phyloP scores from a whole-genome alignment of 1,140 invertebrate species.

The Drosophila malerkotliana region DNA sequence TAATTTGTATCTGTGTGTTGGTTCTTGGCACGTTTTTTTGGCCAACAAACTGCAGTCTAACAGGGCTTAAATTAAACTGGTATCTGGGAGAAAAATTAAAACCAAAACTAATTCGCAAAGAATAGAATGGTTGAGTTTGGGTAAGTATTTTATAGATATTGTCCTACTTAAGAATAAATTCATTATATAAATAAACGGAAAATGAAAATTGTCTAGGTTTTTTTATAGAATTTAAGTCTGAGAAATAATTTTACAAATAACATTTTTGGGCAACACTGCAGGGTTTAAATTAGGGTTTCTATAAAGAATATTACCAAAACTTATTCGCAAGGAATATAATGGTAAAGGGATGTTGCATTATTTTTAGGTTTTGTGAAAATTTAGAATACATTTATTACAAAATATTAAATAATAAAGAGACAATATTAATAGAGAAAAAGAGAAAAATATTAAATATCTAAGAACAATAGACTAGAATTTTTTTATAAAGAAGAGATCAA shows the following conservation, averaged over 20 bases:
- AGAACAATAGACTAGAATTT: too few relatives aligned
- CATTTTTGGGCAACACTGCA: neutral
- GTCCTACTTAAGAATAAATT: neutral
- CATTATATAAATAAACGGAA: neutral
- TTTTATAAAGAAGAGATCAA: too few relatives aligned
- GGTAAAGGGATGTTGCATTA: neutral
- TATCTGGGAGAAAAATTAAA: neutral
- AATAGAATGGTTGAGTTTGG: slow-evolving; percentile 7
- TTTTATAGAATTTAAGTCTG: too few relatives aligned
- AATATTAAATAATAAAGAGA: too few relatives aligned
- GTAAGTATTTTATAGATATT: neutral
- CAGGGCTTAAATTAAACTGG: slow-evolving; percentile 23
- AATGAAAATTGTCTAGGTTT: too few relatives aligned
- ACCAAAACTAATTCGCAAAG: slow-evolving; percentile 1
- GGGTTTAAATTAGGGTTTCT: slow-evolving; percentile 6
- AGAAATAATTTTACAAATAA: too few relatives aligned
- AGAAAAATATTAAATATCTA: too few relatives aligned
- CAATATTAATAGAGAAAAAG: too few relatives aligned
- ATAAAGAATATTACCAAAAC: neutral
- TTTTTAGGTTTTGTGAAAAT: too few relatives aligned
- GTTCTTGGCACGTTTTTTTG: slow-evolving; percentile 32
- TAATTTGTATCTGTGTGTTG: slow-evolving; percentile 35
- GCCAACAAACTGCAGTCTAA: slow-evolving; percentile 36
- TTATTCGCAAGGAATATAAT: slow-evolving; percentile 4
- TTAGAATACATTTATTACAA: neutral